Conservation (phyloP, 2,113 vertebrate species). For the Sorex fumeus region DNA sequence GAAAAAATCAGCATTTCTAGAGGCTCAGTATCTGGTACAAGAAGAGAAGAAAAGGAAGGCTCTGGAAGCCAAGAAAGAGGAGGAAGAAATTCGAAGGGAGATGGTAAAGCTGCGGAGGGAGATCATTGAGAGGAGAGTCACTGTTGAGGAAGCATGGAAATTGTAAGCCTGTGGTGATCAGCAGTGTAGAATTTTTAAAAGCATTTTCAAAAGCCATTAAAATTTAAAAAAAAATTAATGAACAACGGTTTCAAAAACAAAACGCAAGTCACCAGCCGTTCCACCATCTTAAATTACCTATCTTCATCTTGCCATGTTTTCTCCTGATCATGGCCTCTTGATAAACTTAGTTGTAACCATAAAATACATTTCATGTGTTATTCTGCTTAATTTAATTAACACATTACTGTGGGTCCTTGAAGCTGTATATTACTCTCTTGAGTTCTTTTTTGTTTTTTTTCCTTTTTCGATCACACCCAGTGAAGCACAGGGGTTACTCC, state of each 20-base stretch:
- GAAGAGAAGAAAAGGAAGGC: slow-evolving; percentile 89
- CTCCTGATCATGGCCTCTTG: slow-evolving; percentile 11
- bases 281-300: no score
- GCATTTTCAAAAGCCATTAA: neutral
- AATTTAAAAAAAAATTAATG: no score
- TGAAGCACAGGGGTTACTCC: no score
- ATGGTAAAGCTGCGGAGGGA: slow-evolving; percentile 93
- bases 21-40: slow-evolving; percentile 89
- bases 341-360: slow-evolving; percentile 41
- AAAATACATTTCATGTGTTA: slow-evolving; percentile 54
- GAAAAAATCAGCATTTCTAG: slow-evolving; percentile 86
- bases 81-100: slow-evolving; percentile 93
- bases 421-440: neutral
- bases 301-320: slow-evolving; percentile 6
- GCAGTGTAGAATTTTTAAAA: neutral
- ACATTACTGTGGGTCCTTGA: neutral
- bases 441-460: no score
- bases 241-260: no score
- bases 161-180: slow-evolving; percentile 86
- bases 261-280: no score
- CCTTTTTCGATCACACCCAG: no score
- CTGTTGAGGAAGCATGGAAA: slow-evolving; percentile 87
- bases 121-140: slow-evolving; percentile 90
- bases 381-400: slow-evolving; percentile 50
- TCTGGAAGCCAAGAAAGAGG: slow-evolving; percentile 90